Base-by-base conservation (phyloP, 2,888 invertebrate genomes). In the Cryptocephalus moraei region DNA sequence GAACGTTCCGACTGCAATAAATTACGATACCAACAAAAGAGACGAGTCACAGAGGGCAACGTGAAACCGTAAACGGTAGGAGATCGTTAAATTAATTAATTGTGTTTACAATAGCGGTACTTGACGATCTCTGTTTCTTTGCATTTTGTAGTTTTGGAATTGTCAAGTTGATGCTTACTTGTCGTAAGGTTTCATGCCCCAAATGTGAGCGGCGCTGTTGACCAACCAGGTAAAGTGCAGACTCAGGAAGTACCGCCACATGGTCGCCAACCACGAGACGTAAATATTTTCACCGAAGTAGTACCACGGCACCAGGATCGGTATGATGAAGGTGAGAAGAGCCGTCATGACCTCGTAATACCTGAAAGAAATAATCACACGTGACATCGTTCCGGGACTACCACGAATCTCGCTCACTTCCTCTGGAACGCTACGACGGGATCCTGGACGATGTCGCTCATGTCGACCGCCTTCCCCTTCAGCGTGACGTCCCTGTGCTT, bases 171-270 rank as follows among this genome's bases (percentile, higher is more conserved):
- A 33, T 39, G 72, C 80, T 78, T 68, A 84, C 83, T 79, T 79
- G 68, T 96, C 94, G 67, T 89, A 95, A 1, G 95, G 94, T 62
- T 81, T 84, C 67, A 80, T 85, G 56, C 95, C 95, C 80, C 87
- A 93, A 59, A 91, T 84, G 67, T 94, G 94, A 1, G 94, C 94
- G 0, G 89, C 90, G 50, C 91, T 91, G 73, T 95, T 95, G 12
- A 95, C 91, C 49, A 90, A 73, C 94, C 94, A 95, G 0, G 94
- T 95, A 60, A 81, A 77, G 68, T 96, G 86, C 40, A 95, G 76
- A 0, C 84, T 78, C 8, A 85, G 41, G 4, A 82, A 81, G 71
- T 92, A 94, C 46, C 93, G 79, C 54, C 85, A 73, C 51, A 92
- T 74, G 9, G 82, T 79, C 38, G 83, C 75, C 69, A 88, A 88